Evolutionary conservation across 2,888 invertebrate genomes (phyloP).

Genomic region (Atethmia centrago): DNA sequence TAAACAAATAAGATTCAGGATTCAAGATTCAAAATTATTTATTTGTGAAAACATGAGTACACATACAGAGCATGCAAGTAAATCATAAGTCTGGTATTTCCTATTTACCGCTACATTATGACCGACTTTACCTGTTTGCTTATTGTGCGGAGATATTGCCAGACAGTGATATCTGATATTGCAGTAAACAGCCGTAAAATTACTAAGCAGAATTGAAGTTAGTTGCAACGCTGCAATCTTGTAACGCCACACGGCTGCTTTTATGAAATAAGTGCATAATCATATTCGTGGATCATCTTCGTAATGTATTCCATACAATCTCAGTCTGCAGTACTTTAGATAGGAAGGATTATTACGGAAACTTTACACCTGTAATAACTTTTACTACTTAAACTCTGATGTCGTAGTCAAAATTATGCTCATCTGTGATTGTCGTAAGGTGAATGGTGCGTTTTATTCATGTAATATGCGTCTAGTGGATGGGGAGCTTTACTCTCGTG

Average conservation of each 20-base stretch:
- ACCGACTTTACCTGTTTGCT: conserved; percentile 15
- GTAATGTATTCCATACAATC: conserved; percentile 26
- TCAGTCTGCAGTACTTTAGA: background rate
- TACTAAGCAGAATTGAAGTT: conserved; percentile 40
- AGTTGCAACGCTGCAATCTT: conserved; percentile 51
- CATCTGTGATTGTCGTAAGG: background rate
- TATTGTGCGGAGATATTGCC: conserved; percentile 38
- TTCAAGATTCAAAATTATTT: too few relatives aligned
- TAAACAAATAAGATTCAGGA: conserved; percentile 19
- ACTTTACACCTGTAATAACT: conserved; percentile 30
- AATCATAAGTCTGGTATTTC: conserved; percentile 28
- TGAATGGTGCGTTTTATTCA: conserved; percentile 15
- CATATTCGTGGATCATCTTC: conserved; percentile 37
- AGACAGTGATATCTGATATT: conserved; percentile 54
- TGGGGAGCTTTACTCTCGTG: conserved; percentile 6
- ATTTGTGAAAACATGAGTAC: too few relatives aligned
- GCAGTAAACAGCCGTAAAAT: conserved; percentile 57
- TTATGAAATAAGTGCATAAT: conserved; percentile 58
- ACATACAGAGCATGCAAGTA: too few relatives aligned
- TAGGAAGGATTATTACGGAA: conserved; percentile 13
- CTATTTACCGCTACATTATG: conserved; percentile 40
- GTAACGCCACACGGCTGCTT: conserved; percentile 24
- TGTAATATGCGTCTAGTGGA: conserved; percentile 1
- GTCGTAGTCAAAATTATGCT: conserved; percentile 5
- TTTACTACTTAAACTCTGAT: conserved; percentile 19